Conservation (phyloP, 2,888 invertebrate species). For the Acanthacorydalis orientalis region DNA sequence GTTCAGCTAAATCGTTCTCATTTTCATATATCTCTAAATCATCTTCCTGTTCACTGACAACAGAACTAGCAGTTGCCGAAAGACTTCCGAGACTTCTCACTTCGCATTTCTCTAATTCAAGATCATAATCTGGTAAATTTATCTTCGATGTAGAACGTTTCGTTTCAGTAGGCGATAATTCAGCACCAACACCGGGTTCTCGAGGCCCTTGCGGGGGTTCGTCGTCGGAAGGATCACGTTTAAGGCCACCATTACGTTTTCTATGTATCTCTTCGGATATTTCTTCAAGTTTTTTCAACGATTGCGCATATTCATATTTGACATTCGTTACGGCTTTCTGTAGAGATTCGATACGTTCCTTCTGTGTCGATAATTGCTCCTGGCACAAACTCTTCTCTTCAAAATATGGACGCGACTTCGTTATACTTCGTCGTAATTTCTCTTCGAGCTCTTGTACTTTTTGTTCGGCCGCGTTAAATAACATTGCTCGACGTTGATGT, state of each 20-base stretch:
- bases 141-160: neutral
- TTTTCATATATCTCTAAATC: slow-evolving; percentile 17
- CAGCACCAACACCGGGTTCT: slow-evolving; percentile 49
- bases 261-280: slow-evolving; percentile 85
- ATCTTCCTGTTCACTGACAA: slow-evolving; percentile 30
- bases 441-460: slow-evolving; percentile 70
- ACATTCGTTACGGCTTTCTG: slow-evolving; percentile 63
- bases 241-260: slow-evolving; percentile 37
- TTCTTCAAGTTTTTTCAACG: slow-evolving; percentile 68
- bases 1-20: slow-evolving; percentile 40
- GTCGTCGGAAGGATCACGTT: slow-evolving; percentile 12
- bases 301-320: slow-evolving; percentile 66
- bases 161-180: slow-evolving; percentile 19
- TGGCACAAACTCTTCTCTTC: slow-evolving; percentile 79
- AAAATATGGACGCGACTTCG: slow-evolving; percentile 79
- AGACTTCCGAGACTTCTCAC: slow-evolving; percentile 33
- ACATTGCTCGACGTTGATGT: slow-evolving; percentile 65
- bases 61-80: slow-evolving; percentile 32
- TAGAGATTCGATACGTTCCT: slow-evolving; percentile 63
- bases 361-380: slow-evolving; percentile 70
- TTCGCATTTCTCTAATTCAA: slow-evolving; percentile 40
- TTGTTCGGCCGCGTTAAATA: slow-evolving; percentile 66
- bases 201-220: slow-evolving; percentile 35
- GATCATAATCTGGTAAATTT: slow-evolving; percentile 29
- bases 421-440: slow-evolving; percentile 61